These are phyloP conservation scores for Pelecanus crispus DNA, from an alignment of 2,113 vertebrate species.

Conservation along the genomic window DNA sequence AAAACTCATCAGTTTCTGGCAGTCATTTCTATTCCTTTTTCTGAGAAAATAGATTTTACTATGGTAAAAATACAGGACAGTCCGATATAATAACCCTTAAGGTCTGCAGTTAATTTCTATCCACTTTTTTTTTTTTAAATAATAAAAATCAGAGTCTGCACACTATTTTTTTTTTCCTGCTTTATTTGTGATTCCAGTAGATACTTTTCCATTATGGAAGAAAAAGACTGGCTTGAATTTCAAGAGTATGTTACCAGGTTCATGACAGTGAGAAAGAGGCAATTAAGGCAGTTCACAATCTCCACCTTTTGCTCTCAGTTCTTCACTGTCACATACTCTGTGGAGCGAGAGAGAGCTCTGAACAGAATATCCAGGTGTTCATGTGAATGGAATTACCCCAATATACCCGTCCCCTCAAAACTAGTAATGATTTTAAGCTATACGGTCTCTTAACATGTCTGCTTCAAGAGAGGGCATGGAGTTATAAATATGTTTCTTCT, in stretches of 20 bases:
- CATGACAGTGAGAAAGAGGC: not conserved
- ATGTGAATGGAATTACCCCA: not conserved
- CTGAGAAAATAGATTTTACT: constrained; percentile 10
- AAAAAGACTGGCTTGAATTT: not conserved
- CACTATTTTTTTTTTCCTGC: not conserved
- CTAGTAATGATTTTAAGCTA: not conserved
- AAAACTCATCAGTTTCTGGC: not conserved
- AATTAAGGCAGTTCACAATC: not conserved
- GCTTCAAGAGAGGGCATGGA: not conserved
- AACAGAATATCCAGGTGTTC: not conserved
- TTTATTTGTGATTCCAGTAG: not conserved
- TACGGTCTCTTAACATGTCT: not conserved
- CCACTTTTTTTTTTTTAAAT: not conserved
- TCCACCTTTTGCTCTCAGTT: not conserved
- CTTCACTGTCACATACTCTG: not conserved
- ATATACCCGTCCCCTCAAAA: not conserved
- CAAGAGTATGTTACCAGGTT: not conserved
- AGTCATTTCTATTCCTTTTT: not conserved
- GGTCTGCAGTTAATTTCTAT: not conserved
- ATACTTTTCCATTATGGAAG: not conserved
- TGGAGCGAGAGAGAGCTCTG: not conserved
- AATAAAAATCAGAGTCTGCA: not conserved
- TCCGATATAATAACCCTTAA: not conserved
- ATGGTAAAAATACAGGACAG: not conserved
- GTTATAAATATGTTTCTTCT: not conserved